A percentile compares a stretch with the other conserved stretches of the same genome.
These are phyloP conservation scores for Phocoena phocoena DNA, from an alignment of 2,113 vertebrate species.

Conservation along the genomic window DNA sequence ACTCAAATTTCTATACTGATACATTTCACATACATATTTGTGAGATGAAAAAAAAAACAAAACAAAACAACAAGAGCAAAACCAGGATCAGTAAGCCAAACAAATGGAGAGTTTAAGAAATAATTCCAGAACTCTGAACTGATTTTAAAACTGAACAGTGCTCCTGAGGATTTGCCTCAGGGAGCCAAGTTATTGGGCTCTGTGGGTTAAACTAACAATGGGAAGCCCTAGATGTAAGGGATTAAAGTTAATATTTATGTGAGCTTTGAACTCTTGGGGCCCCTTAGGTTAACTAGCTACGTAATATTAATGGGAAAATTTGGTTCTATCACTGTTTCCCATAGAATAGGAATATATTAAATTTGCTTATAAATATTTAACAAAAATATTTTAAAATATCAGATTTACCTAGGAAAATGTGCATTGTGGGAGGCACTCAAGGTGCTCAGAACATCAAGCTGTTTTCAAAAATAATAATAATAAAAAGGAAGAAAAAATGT, in stretches of 20 bases:
- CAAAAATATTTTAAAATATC: background rate
- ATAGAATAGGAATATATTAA: background rate
- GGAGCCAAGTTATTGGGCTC: slow-evolving; percentile 6
- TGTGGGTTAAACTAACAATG: slow-evolving; percentile 47
- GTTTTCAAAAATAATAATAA: background rate
- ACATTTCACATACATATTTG: background rate
- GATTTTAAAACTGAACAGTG: background rate
- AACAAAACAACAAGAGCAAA: background rate
- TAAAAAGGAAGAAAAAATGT: background rate
- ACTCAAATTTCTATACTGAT: background rate
- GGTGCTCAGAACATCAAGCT: background rate
- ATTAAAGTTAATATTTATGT: slow-evolving; percentile 66
- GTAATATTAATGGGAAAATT: slow-evolving; percentile 49
- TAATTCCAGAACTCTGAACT: background rate
- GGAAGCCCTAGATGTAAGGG: background rate
- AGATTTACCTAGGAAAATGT: background rate
- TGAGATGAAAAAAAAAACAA: background rate
- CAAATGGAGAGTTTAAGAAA: background rate
- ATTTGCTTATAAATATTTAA: background rate
- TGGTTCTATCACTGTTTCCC: slow-evolving; percentile 32
- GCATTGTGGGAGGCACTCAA: background rate
- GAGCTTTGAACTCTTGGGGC: slow-evolving; percentile 48
- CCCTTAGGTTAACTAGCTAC: slow-evolving; percentile 44
- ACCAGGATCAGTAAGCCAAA: background rate
- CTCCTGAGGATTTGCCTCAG: slow-evolving; percentile 7